These are phyloP conservation scores for Lichenostomus cassidix DNA, from an alignment of 2,113 vertebrate genomes.

Conservation along the genomic window DNA sequence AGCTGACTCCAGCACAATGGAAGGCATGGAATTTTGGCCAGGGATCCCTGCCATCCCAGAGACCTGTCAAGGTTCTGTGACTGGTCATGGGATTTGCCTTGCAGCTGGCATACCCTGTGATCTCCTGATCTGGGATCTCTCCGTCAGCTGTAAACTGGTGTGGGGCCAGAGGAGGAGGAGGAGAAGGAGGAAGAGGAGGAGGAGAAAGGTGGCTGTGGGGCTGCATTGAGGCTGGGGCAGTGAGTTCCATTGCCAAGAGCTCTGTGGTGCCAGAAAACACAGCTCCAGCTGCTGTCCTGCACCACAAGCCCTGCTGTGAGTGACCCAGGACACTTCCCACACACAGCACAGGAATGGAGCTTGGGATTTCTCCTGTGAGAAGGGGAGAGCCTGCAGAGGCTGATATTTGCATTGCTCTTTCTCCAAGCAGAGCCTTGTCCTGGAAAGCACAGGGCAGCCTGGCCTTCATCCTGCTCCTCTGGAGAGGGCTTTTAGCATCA, in stretches of 20 bases:
- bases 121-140: not conserved
- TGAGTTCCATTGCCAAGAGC: not conserved
- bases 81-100: slow-evolving; percentile 10
- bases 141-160: rapidly evolving
- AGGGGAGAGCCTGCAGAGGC: not conserved
- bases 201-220: not conserved
- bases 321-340: not conserved
- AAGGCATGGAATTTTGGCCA: slow-evolving; percentile 32
- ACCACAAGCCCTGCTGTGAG: not conserved
- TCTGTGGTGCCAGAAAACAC: not conserved
- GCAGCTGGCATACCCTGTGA: slow-evolving; percentile 1
- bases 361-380: rapidly evolving
- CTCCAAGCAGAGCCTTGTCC: not conserved
- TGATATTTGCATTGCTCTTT: rapidly evolving
- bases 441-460: not conserved
- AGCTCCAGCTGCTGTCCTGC: not conserved
- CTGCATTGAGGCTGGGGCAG: not conserved
- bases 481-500: not conserved
- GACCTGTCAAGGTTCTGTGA: not conserved
- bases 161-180: not conserved
- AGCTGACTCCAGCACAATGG: slow-evolving; percentile 32
- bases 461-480: not conserved
- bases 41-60: slow-evolving; percentile 2
- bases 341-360: not conserved
- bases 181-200: not conserved